Base-by-base conservation (phyloP, 2,888 invertebrate species). In the Pachycephus smyrnensis region DNA sequence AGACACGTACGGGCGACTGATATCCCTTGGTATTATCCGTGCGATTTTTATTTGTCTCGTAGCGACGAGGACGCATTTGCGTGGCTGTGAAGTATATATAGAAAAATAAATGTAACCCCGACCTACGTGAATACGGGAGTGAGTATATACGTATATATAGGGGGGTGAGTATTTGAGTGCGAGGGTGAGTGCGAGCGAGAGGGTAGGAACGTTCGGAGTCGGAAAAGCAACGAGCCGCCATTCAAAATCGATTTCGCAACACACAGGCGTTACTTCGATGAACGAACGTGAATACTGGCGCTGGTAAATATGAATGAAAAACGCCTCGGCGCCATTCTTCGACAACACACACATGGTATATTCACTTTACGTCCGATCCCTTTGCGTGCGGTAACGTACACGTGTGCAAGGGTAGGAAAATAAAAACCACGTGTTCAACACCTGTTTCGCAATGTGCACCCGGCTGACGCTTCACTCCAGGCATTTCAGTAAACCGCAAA, bases 271-370 rank as follows among this genome's bases (percentile, higher is more conserved):
- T 82, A 79, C 86, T 88, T 89, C 88, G 89, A 88, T 87, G 88
- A 88, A 89, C 88, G 89, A 84, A 82, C 80, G 83, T 81, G 77
- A 80, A 82, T 75, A 86, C 86, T 83, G 83, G 81, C 84, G 83
- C 84, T 87, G 86, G 83, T 55, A 89, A 88, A 88, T 88, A 89
- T 89, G 89, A 88, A 89, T 89, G 89, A 88, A 91, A 90, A 90
- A 90, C 87, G 88, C 88, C 86, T 87, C 82, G 81, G 87, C 86
- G 87, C 83, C 84, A 85, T 86, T 88, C 87, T 86, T 88, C 86
- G 86, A 87, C 32, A 79, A 3, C 35, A 77, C 12, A 73, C 69
- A 75, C 33, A 69, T 55, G 69, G 73, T 55, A 55, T 55, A 55
- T 55, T 55, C 55, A 23, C 55, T 55, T 55, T 55, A 55, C 55